Percentiles rank a stretch among this genome's conserved stretches.
These are phyloP conservation scores for Ibidorhyncha struthersii DNA, from an alignment of 2,113 vertebrate species.

Conservation along the genomic window DNA sequence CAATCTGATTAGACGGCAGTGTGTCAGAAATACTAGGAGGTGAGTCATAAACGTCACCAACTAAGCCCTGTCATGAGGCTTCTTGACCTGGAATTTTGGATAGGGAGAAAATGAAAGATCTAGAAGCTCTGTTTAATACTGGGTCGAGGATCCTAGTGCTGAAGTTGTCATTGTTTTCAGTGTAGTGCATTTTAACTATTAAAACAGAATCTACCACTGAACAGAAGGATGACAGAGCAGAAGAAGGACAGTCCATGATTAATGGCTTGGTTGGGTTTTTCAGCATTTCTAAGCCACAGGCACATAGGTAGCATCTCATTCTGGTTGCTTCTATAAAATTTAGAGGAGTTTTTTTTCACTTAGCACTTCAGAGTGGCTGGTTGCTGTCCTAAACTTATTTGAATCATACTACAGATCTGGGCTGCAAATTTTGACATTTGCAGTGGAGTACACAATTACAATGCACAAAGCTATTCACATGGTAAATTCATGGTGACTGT, in stretches of 20 bases:
- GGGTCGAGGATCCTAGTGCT: not conserved
- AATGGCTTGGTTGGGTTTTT: not conserved
- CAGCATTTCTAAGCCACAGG: not conserved
- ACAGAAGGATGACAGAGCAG: not conserved
- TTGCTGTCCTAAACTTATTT: not conserved
- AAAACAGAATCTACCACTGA: not conserved
- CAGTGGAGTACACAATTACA: not conserved
- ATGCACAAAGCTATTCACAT: not conserved
- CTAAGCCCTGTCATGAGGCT: not conserved
- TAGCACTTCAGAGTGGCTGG: not conserved
- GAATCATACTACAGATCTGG: not conserved
- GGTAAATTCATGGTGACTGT: not conserved
- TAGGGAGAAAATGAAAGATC: not conserved
- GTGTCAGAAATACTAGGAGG: not conserved
- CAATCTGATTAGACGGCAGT: not conserved
- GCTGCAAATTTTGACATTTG: not conserved
- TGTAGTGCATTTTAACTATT: not conserved
- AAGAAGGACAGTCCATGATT: not conserved
- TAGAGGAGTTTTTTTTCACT: not conserved
- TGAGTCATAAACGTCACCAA: not conserved
- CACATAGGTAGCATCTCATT: not conserved
- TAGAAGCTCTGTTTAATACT: not conserved
- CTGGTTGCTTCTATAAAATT: not conserved
- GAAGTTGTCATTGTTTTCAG: not conserved
- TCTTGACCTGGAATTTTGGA: not conserved